Base-by-base conservation (phyloP, 1,140 invertebrate species). In the Phymorhynchus buccinoides region DNA sequence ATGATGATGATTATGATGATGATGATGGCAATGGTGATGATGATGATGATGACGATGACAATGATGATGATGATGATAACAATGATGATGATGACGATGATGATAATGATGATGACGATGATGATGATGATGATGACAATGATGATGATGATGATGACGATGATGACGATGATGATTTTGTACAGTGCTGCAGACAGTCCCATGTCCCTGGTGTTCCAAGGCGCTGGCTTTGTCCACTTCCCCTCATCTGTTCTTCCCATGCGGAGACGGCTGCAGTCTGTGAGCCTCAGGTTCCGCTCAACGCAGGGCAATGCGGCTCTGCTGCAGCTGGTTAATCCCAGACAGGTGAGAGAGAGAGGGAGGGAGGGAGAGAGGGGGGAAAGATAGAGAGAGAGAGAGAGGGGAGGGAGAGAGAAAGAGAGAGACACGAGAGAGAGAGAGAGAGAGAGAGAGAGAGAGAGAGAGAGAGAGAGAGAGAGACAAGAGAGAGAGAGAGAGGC, bases 171-270 rank as follows among this genome's bases (percentile, higher is more conserved):
- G n/a, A n/a, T n/a, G n/a, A n/a, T 30, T 66, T 66, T 18, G 56
- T 66, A 66, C 30, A 66, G 16, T 66, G 30, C 18, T 66, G 56
- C 56, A 66, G 1, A 66, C 18, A 22, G 68, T 27, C 27, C 12
- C 27, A 30, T 62, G 32, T 84, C 83, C n/a, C 48, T 84, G 44
- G 83, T 84, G 4, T 84, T 84, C n/a, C 48, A 79, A 32, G 83
- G 83, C 7, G 44, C 30, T 37, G 75, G 83, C n/a, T 84, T 62
- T 41, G 48, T 80, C 9, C 83, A 84, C 83, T 84, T 79, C 62
- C 75, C 83, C 3, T 44, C 56, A 4, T 66, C 75, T 3, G 56
- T 80, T 18, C 39, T 68, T 7, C 83, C 75, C 9, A 42, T 39
- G 75, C 44, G 83, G 3, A 41, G 56, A 27, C 73, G 41, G 1